Conservation (phyloP, 2,113 vertebrate genomes). For the Psettodes erumei region DNA sequence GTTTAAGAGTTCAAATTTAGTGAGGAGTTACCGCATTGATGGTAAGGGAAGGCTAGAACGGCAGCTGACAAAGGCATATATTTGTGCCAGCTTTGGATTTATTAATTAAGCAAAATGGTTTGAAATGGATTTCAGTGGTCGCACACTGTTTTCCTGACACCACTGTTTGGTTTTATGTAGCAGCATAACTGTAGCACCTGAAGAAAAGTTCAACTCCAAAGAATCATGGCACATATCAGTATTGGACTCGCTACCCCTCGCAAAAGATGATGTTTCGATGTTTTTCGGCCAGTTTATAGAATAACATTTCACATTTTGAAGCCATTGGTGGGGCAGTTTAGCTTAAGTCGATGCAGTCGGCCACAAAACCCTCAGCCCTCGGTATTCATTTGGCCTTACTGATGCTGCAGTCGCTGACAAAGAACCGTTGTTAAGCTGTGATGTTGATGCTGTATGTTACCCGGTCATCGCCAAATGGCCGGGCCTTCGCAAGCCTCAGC, state of each 20-base stretch:
- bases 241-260: not conserved
- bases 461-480: slow-evolving; percentile 22
- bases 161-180: slow-evolving; percentile 48
- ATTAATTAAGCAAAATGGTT: slow-evolving; percentile 5
- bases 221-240: slow-evolving; percentile 38
- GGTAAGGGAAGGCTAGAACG: not conserved
- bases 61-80: not conserved
- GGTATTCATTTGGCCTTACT: slow-evolving; percentile 17
- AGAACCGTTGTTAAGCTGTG: slow-evolving; percentile 12
- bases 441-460: slow-evolving; percentile 3
- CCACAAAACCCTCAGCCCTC: not conserved
- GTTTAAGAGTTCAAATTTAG: not conserved
- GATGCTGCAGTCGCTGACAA: slow-evolving; percentile 5
- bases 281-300: slow-evolving; percentile 3
- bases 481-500: slow-evolving; percentile 11
- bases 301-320: slow-evolving; percentile 26
- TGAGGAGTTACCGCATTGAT: not conserved
- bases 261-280: not conserved
- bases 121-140: slow-evolving; percentile 4
- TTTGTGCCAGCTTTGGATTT: not conserved
- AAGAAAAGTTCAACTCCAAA: slow-evolving; percentile 40
- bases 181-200: slow-evolving; percentile 56
- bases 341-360: not conserved
- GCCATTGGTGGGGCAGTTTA: not conserved
- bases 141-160: slow-evolving; percentile 17